phyloP scores from a whole-genome alignment of 2,888 invertebrate species.

The Oasisia sp. region DNA sequence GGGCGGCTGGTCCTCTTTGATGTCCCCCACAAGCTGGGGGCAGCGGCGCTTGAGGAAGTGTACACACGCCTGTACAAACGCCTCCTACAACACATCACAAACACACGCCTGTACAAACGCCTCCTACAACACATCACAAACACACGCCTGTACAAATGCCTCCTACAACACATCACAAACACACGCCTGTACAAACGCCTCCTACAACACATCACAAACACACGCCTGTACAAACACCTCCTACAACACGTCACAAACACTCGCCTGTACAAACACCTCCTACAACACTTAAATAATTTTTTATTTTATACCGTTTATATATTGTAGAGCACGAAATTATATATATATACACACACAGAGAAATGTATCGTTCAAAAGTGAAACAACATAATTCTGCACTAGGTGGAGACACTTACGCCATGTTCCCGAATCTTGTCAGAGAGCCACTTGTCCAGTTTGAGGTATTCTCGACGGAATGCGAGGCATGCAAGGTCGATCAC shows the following conservation, averaged over 20 bases:
- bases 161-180: constrained; percentile 59
- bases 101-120: constrained; percentile 66
- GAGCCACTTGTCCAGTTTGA: constrained; percentile 98
- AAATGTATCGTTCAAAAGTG: not conserved
- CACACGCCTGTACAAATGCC: constrained; percentile 66
- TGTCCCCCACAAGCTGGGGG: constrained; percentile 84
- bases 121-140: constrained; percentile 58
- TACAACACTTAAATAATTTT: no score
- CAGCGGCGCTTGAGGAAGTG: constrained; percentile 76
- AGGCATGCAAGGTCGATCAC: constrained; percentile 97
- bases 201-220: constrained; percentile 47
- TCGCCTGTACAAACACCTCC: constrained; percentile 57
- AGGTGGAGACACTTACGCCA: constrained; percentile 73
- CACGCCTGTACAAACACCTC: constrained; percentile 67
- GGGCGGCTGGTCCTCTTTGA: constrained; percentile 75
- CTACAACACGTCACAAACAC: constrained; percentile 55
- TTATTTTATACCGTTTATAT: no score
- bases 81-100: constrained; percentile 55
- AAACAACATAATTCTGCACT: not conserved
- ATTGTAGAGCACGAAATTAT: no score
- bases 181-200: constrained; percentile 56
- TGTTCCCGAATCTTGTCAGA: constrained; percentile 96
- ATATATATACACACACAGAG: not conserved
- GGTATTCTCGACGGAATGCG: constrained; percentile 94
- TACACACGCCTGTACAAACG: constrained; percentile 66